These are phyloP conservation scores for Drosophila formosana DNA, from an alignment of 2,888 invertebrate genomes.

Conservation along the genomic window DNA sequence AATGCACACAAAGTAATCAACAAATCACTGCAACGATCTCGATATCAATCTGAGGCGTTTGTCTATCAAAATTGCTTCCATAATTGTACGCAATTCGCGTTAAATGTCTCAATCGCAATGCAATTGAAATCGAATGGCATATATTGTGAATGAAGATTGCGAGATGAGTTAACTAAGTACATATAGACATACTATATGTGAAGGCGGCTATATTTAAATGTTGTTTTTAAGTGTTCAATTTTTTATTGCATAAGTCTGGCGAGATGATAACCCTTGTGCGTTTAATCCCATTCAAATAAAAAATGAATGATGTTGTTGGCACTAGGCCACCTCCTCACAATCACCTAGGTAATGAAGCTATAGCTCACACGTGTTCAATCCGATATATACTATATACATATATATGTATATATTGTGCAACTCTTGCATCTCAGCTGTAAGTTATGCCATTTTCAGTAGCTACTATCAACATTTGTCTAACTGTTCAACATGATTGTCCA, in stretches of 20 bases:
- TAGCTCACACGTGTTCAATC: conserved; percentile 6
- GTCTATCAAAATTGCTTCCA: conserved; percentile 50
- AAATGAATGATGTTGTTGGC: conserved; percentile 12
- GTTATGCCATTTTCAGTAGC: not conserved
- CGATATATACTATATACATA: not conserved
- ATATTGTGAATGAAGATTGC: conserved; percentile 35
- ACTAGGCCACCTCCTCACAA: conserved; percentile 7
- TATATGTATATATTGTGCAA: not conserved
- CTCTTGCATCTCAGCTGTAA: not conserved
- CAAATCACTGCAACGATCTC: conserved; percentile 57
- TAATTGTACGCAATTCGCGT: conserved; percentile 67
- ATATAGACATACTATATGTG: not conserved
- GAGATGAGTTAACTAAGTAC: conserved; percentile 7
- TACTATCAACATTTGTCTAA: conserved; percentile 30
- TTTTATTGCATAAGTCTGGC: conserved; percentile 35
- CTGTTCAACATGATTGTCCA: conserved; percentile 14
- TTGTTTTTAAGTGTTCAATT: not conserved
- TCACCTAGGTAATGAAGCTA: conserved; percentile 6
- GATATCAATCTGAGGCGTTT: conserved; percentile 1
- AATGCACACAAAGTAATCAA: conserved; percentile 51
- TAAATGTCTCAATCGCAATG: conserved; percentile 61
- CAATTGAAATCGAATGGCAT: conserved; percentile 30
- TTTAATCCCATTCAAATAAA: conserved; percentile 35
- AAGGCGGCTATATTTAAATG: conserved; percentile 17
- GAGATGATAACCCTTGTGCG: conserved; percentile 56